Base-by-base conservation (phyloP, 2,797 vertebrate species). In the Pangasius sanitwongsei region DNA sequence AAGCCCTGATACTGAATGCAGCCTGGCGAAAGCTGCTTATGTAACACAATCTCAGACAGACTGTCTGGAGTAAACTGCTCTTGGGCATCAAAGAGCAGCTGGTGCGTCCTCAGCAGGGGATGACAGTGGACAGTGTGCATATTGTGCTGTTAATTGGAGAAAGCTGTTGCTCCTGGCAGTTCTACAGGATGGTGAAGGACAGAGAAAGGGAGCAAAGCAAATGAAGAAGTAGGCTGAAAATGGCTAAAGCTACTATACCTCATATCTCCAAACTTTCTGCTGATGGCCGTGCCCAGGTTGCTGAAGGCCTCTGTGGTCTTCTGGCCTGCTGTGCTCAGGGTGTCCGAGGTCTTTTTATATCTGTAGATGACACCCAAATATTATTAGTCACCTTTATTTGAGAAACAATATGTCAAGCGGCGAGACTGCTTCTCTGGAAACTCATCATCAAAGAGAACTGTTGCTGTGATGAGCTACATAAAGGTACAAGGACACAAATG, bases 291-390 rank as follows among this genome's bases (percentile, higher is more conserved):
- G 92, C 99, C 97, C 50, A 99, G 95, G 0, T 96, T 99, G 94
- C 93, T 98, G 95, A 99, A 97, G 41, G 97, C 98, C 8, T 97
- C 96, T 0, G 98, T 95, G 37, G 99, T 99, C 92, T 95, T 99
- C 94, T 98, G 98, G 89, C 99, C 98, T 0, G 98, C 98, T 0
- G 98, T 98, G 93, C 95, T 97, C 90, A 99, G 92, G 0, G 98
- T 98, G 94, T 99, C 99, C 0, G 99, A 98, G 4, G 99, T 99
- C 94, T 98, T 99, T 95, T 98, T 99, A 92, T 98, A 99, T 87
- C 98, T 99, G 92, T 20, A 15, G 89, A 70, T 15, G 63, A 87
- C 25, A 89, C 61, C 85, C 72, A 9, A 83, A 89, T 89, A 82
- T 57, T 57, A 90, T 25, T 85, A 61, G 1, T 67, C 75, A 37